Conservation (phyloP, 1,140 invertebrate genomes). For the Akabosia matsudoensis region DNA sequence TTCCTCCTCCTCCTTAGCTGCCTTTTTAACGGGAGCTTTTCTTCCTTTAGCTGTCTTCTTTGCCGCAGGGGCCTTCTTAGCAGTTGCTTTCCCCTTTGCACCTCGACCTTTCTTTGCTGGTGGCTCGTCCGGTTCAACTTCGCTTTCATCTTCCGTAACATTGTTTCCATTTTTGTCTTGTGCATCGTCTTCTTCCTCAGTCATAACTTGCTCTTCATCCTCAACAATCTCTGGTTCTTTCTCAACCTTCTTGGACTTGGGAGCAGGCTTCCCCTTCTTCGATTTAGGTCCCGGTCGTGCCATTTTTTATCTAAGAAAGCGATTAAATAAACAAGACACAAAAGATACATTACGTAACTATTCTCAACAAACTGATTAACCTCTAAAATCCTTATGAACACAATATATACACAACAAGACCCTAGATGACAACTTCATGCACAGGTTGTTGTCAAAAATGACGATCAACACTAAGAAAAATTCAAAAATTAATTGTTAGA, state of each 20-base stretch:
- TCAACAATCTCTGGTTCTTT: not conserved
- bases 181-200: not conserved
- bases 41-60: not conserved
- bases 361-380: too few relatives aligned
- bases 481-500: too few relatives aligned
- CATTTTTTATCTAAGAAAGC: not conserved
- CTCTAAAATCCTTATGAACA: too few relatives aligned
- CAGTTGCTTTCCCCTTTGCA: conserved; percentile 6
- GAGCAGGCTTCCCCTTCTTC: not conserved
- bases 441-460: too few relatives aligned
- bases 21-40: not conserved
- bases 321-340: not conserved
- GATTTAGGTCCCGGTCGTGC: not conserved
- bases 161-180: conserved; percentile 12
- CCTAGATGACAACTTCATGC: too few relatives aligned
- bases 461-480: too few relatives aligned
- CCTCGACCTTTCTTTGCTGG: conserved; percentile 17
- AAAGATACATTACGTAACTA: not conserved
- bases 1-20: conserved; percentile 44
- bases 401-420: too few relatives aligned
- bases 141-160: not conserved
- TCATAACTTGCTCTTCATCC: not conserved
- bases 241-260: conserved; percentile 16
- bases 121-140: conserved; percentile 1
- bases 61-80: not conserved